A percentile compares a stretch with the other conserved stretches of the same genome.
These are phyloP conservation scores for Hemistola chrysoprasaria DNA, from an alignment of 2,888 invertebrate genomes.

Conservation along the genomic window DNA sequence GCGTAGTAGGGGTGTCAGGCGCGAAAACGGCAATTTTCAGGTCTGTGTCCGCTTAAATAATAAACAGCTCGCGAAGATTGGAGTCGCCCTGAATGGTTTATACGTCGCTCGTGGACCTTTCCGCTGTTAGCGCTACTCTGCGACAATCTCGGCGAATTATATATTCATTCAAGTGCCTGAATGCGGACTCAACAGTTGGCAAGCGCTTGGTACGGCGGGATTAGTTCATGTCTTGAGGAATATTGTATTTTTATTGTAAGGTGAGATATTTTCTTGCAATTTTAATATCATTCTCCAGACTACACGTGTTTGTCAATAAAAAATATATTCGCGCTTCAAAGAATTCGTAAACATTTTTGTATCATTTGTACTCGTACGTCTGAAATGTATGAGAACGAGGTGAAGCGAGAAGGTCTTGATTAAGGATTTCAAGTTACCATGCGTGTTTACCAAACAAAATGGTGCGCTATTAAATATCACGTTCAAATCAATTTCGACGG, in stretches of 20 bases:
- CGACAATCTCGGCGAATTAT: constrained; percentile 67
- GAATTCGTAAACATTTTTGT: too few relatives aligned
- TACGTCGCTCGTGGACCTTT: constrained; percentile 77
- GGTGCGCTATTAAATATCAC: constrained; percentile 69
- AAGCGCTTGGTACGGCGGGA: constrained; percentile 30
- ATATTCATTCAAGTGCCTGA: constrained; percentile 67
- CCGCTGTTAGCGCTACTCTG: constrained; percentile 62
- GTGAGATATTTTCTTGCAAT: constrained; percentile 2
- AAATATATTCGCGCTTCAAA: too few relatives aligned
- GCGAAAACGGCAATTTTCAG: constrained; percentile 64
- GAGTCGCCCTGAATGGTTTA: constrained; percentile 76
- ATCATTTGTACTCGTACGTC: too few relatives aligned
- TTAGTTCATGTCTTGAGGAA: constrained; percentile 9
- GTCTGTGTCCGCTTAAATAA: constrained; percentile 75
- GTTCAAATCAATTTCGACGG: constrained; percentile 76
- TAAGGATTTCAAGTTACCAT: constrained; percentile 16
- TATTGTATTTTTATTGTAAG: constrained; percentile 22
- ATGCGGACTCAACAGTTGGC: constrained; percentile 51
- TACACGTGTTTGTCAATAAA: too few relatives aligned
- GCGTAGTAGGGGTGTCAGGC: constrained; percentile 42
- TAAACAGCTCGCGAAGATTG: constrained; percentile 78
- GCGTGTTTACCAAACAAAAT: constrained; percentile 41
- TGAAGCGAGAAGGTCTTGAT: constrained; percentile 4
- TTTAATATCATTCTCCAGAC: too few relatives aligned
- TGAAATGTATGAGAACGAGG: too few relatives aligned